Conservation (phyloP, 1,140 invertebrate genomes). For the Macrocentrus cingulum region DNA sequence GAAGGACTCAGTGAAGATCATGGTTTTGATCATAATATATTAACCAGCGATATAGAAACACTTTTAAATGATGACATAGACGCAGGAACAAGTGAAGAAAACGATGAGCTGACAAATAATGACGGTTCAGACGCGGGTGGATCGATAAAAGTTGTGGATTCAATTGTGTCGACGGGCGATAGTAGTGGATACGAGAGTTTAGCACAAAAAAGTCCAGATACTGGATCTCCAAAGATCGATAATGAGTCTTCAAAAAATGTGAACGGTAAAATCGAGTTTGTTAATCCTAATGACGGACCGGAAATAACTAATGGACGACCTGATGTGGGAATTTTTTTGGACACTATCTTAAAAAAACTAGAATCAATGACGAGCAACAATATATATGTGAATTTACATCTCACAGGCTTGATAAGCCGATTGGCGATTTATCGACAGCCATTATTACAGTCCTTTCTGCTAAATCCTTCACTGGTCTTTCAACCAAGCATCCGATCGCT, state of each 20-base stretch:
- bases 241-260: neutral
- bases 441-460: slow-evolving; percentile 80
- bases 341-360: slow-evolving; percentile 77
- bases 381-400: slow-evolving; percentile 82
- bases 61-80: slow-evolving; percentile 45
- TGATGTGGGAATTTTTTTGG: slow-evolving; percentile 70
- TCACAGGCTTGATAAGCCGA: slow-evolving; percentile 84
- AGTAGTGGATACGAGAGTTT: slow-evolving; percentile 86
- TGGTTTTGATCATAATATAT: slow-evolving; percentile 39
- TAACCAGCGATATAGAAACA: slow-evolving; percentile 53
- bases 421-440: slow-evolving; percentile 87
- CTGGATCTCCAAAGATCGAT: slow-evolving; percentile 35
- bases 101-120: slow-evolving; percentile 12
- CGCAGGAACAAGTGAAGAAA: neutral
- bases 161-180: slow-evolving; percentile 72
- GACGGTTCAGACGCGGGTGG: slow-evolving; percentile 29
- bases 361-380: slow-evolving; percentile 84
- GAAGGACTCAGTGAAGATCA: neutral
- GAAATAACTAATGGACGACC: slow-evolving; percentile 46
- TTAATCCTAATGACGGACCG: slow-evolving; percentile 16
- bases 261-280: neutral
- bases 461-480: slow-evolving; percentile 83
- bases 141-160: slow-evolving; percentile 43
- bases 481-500: slow-evolving; percentile 89
- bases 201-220: slow-evolving; percentile 61